Percentiles rank a stretch among this genome's conserved stretches.
These are phyloP conservation scores for Pristionchus entomophagus DNA, from an alignment of 2,888 invertebrate genomes.

Conservation along the genomic window DNA sequence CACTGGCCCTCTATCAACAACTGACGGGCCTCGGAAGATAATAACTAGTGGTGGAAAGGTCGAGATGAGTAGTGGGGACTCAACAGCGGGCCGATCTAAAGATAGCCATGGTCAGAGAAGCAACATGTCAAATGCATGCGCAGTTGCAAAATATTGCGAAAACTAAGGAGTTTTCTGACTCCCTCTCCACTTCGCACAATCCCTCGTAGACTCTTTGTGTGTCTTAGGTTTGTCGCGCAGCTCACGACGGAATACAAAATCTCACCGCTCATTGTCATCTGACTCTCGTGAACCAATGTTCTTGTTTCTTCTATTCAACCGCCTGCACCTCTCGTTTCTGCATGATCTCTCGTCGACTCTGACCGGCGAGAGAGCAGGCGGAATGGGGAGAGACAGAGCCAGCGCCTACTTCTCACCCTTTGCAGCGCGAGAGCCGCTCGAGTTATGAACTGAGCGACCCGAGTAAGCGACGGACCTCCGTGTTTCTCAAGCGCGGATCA, in stretches of 20 bases:
- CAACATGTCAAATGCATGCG: neutral
- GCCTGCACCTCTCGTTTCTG: neutral
- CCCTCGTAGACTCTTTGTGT: neutral
- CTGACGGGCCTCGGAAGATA: no score
- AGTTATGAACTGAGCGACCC: slow-evolving; percentile 41
- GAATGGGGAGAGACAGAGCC: no score
- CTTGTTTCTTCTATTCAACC: slow-evolving; percentile 19
- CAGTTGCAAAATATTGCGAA: neutral
- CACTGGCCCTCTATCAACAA: slow-evolving; percentile 6
- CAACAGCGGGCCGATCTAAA: neutral
- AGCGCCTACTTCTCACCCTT: no score
- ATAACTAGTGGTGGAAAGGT: neutral
- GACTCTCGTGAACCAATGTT: neutral
- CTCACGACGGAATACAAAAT: slow-evolving; percentile 4
- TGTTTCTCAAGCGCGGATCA: slow-evolving; percentile 65
- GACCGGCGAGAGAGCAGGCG: no score
- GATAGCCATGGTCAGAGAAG: slow-evolving; percentile 5
- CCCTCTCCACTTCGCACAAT: neutral
- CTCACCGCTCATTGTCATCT: neutral
- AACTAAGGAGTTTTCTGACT: neutral
- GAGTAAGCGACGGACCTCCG: slow-evolving; percentile 59
- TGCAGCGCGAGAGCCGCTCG: slow-evolving; percentile 40
- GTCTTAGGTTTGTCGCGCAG: slow-evolving; percentile 19
- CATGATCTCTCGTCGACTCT: no score
- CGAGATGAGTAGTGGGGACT: neutral